Evolutionary conservation across 2,113 vertebrate genomes (phyloP).

Genomic region (Sinosuthora webbiana): DNA sequence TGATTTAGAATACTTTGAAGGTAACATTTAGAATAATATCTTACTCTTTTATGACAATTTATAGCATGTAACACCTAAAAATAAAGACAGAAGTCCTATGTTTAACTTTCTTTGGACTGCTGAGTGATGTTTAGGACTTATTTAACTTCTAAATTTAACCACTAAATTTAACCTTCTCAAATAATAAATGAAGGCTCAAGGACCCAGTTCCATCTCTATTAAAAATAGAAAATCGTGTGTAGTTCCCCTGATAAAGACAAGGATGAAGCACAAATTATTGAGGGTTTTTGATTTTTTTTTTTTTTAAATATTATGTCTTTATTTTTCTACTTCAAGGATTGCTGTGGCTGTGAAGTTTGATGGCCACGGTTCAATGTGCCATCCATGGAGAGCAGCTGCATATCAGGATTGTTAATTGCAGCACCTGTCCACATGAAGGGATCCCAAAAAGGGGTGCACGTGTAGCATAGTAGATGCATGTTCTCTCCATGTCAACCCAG

Average conservation of each 20-base stretch:
- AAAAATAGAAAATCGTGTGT: neutral
- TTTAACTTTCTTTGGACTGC: neutral
- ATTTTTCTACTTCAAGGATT: neutral
- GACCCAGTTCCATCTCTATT: neutral
- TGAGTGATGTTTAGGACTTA: neutral
- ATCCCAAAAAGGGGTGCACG: neutral
- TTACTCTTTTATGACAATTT: neutral
- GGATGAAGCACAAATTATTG: neutral
- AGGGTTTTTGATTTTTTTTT: neutral
- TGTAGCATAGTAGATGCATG: neutral
- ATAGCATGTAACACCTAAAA: neutral
- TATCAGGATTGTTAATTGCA: neutral
- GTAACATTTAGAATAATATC: neutral
- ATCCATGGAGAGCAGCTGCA: neutral
- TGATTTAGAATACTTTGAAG: neutral
- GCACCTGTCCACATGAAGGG: neutral
- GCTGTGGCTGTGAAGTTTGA: neutral
- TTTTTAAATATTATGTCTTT: neutral
- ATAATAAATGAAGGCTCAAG: neutral
- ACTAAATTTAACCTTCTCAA: conserved; percentile 3
- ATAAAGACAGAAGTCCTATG: neutral
- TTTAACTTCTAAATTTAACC: neutral
- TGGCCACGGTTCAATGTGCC: neutral
- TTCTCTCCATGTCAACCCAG: neutral
- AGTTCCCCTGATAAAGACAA: neutral